phyloP scores from a whole-genome alignment of 2,113 vertebrate species.

The Murina feae region DNA sequence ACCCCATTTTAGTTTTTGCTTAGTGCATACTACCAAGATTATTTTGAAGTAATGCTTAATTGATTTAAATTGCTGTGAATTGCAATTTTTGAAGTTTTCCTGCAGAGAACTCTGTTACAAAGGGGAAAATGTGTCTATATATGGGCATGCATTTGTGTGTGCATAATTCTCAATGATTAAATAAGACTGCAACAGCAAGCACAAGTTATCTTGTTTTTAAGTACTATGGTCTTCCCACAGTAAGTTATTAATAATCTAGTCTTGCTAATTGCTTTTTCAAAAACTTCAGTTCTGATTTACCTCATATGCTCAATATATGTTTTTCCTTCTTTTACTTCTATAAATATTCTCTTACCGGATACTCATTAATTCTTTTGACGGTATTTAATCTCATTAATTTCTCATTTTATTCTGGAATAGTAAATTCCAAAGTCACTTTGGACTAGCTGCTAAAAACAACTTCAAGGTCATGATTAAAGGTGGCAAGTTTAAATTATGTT shows the following conservation, averaged over 20 bases:
- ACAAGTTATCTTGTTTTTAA: slow-evolving; percentile 50
- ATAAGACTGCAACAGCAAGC: not conserved
- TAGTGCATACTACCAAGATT: not conserved
- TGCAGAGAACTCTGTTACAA: not conserved
- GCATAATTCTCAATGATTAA: not conserved
- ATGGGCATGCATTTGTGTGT: not conserved
- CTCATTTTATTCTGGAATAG: slow-evolving; percentile 20
- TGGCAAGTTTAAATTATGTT: slow-evolving; percentile 10
- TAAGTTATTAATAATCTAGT: not conserved
- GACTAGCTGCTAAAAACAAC: not conserved
- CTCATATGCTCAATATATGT: not conserved
- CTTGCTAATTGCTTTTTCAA: not conserved
- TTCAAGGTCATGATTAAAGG: slow-evolving; percentile 21
- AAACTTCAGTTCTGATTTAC: not conserved
- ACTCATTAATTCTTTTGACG: slow-evolving; percentile 46
- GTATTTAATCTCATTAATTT: slow-evolving; percentile 26
- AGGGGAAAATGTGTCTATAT: not conserved
- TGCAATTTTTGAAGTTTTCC: slow-evolving; percentile 4
- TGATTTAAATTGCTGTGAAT: not conserved
- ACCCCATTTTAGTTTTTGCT: not conserved
- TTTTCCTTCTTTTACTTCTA: slow-evolving; percentile 27
- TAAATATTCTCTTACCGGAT: slow-evolving; percentile 13
- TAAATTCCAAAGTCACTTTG: slow-evolving; percentile 37
- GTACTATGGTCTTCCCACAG: not conserved
- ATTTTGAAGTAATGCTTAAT: not conserved